These are phyloP conservation scores for Bembecia ichneumoniformis DNA, from an alignment of 2,888 invertebrate species.

Conservation along the genomic window DNA sequence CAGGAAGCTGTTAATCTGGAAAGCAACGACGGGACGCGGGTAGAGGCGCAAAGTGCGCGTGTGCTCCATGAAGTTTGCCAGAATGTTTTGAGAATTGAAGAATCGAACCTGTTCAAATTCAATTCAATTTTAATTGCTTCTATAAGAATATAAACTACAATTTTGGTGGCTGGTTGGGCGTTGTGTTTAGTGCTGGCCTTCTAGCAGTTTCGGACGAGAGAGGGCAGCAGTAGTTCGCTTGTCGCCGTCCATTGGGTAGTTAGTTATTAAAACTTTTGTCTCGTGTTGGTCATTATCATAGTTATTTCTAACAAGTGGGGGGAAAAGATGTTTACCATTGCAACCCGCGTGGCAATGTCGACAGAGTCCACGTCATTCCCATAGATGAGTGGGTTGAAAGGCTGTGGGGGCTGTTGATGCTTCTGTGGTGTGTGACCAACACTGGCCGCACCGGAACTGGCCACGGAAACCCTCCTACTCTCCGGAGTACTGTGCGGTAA, in stretches of 20 bases:
- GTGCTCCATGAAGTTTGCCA: constrained; percentile 98
- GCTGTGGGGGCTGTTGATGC: constrained; percentile 58
- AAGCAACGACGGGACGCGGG: constrained; percentile 98
- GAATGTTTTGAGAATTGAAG: constrained; percentile 96
- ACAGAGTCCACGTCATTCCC: constrained; percentile 98
- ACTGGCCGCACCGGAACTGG: constrained; percentile 31
- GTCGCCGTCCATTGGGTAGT: no score
- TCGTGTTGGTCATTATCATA: no score
- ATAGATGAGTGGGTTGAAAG: constrained; percentile 90
- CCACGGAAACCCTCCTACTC: constrained; percentile 53
- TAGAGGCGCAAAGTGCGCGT: constrained; percentile 96
- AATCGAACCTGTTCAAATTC: constrained; percentile 81
- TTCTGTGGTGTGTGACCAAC: constrained; percentile 51
- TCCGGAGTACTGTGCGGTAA: constrained; percentile 54
- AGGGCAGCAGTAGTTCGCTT: no score
- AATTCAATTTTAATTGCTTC: no score
- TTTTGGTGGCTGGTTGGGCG: no score
- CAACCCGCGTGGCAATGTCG: constrained; percentile 97
- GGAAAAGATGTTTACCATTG: constrained; percentile 80
- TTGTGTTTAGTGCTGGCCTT: no score
- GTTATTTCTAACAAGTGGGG: no score
- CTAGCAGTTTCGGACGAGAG: no score
- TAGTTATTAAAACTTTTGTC: no score
- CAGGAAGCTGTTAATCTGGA: constrained; percentile 97
- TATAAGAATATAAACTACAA: no score